Evolutionary conservation across 2,113 vertebrate genomes (phyloP), one percentile per base, ranked within the genome.

Genomic region (Bolborhynchus lineola): DNA sequence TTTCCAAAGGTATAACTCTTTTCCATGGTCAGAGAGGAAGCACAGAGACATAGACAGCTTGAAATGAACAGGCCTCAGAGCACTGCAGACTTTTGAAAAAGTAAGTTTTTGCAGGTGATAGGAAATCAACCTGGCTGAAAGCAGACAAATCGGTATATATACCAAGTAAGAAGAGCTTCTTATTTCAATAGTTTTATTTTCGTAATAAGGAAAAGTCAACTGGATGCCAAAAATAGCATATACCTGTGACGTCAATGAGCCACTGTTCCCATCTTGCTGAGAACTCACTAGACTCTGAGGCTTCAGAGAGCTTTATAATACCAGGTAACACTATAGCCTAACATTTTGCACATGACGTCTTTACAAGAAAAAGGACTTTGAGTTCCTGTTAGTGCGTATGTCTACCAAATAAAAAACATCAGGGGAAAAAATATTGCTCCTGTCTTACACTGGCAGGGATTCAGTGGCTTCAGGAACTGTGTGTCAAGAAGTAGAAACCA

Each of bases 241-340:
- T 63, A 91, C 46, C 75, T 88, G 71, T 97, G 95, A 94, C 39
- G 42, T 83, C 92, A 93, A 95, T 77, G 41, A 94, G 49, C 82
- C 86, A 76, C 86, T 91, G 87, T 95, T 96, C 92, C 63, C 79
- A 74, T 86, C 79, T 90, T 67, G 60, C 79, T 94, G 90, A 88
- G 93, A 96, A 94, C 85, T 97, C 87, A 47, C 31, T 78, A 92
- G 92, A 83, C 87, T 86, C 63, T 93, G 75, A 37, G 67, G 87
- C 49, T 92, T 86, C 2, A 2, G 74, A 93, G 78, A 42, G 64
- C 59, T 96, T 96, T 93, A 71, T 80, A 93, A 81, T 86, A 49
- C 59, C 82, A 55, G 79, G 95, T 96, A 96, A 95, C 78, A 86
- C 68, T 90, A 95, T 96, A 96, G 84, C 93, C 87, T 96, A 88